Conservation (phyloP, 2,113 vertebrate species). For the Mesembrinibis cayennensis region DNA sequence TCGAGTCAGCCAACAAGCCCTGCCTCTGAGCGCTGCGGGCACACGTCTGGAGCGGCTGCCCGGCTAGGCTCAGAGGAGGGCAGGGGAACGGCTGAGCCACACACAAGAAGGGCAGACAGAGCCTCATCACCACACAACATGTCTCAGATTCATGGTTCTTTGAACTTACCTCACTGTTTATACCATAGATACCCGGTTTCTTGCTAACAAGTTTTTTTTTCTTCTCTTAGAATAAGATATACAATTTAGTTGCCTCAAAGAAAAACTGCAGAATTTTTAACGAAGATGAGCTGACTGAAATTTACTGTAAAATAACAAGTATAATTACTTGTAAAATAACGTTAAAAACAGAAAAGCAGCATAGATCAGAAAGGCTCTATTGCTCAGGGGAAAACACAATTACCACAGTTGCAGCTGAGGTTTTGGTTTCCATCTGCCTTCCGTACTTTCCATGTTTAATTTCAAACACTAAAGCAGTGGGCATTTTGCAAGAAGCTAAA, state of each 20-base stretch:
- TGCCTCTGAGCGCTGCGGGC: neutral
- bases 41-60: neutral
- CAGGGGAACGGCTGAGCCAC: neutral
- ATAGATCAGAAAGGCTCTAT: neutral
- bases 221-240: neutral
- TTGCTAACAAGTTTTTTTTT: neutral
- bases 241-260: neutral
- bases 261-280: neutral
- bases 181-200: neutral
- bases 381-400: neutral
- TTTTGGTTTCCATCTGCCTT: neutral
- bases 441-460: accelerated
- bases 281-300: neutral
- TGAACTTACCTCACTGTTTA: neutral
- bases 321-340: neutral
- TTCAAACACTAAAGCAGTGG: neutral
- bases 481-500: neutral
- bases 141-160: neutral
- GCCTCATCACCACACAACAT: neutral
- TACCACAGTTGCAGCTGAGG: too few relatives aligned
- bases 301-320: neutral
- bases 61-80: neutral
- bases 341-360: neutral
- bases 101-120: neutral
- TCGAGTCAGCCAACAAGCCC: neutral